phyloP scores from a whole-genome alignment of 2,888 invertebrate genomes.

The Desoria tigrina region DNA sequence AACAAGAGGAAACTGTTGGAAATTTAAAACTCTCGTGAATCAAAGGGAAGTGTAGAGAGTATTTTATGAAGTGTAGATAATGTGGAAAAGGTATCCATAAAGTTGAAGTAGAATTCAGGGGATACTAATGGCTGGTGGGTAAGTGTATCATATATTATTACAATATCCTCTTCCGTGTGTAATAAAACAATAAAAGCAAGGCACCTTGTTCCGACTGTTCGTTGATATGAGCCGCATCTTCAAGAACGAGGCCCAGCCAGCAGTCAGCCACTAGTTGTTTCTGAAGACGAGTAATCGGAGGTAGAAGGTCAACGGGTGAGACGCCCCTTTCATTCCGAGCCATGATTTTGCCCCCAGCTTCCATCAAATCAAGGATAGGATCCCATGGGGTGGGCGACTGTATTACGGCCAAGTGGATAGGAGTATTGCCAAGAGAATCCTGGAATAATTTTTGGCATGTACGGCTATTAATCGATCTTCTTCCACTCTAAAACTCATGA shows the following conservation, averaged over 20 bases:
- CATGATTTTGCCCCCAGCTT: slow-evolving; percentile 60
- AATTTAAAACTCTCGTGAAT: no score
- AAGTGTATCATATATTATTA: no score
- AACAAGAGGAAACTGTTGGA: no score
- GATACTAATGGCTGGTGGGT: no score
- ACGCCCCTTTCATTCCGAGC: slow-evolving; percentile 60
- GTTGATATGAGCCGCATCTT: slow-evolving; percentile 53
- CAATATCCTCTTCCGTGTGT: no score
- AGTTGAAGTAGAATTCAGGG: no score
- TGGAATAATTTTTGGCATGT: slow-evolving; percentile 53
- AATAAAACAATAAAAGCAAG: no score
- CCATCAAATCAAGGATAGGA: slow-evolving; percentile 60
- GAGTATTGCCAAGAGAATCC: slow-evolving; percentile 63
- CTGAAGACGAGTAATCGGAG: slow-evolving; percentile 55
- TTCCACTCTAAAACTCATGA: slow-evolving; percentile 5
- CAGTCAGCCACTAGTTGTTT: slow-evolving; percentile 60
- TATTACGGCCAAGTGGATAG: slow-evolving; percentile 63
- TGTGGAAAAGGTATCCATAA: no score
- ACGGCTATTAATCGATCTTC: slow-evolving; percentile 36
- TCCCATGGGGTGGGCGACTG: slow-evolving; percentile 62
- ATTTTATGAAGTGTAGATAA: no score
- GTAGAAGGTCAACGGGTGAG: slow-evolving; percentile 61
- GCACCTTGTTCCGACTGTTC: slow-evolving; percentile 53
- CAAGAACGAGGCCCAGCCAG: slow-evolving; percentile 55
- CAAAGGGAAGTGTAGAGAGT: no score